phyloP scores from a whole-genome alignment of 1,140 invertebrate genomes.

The Meteorus sp. region DNA sequence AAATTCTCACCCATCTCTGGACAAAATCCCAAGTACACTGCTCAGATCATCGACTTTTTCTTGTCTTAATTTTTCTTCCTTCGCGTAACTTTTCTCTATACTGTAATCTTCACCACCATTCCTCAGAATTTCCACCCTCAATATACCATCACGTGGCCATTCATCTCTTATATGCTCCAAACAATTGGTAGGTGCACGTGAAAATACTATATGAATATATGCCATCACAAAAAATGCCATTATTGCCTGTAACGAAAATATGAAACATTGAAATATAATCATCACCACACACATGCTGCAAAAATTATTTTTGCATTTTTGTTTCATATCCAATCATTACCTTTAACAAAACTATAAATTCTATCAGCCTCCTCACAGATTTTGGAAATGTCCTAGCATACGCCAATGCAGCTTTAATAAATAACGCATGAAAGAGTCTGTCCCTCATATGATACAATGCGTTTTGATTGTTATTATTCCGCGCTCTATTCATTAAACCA shows the following conservation, averaged over 20 bases:
- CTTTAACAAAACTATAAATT: constrained; percentile 89
- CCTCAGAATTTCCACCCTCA: constrained; percentile 90
- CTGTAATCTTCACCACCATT: constrained; percentile 72
- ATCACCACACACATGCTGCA: too few species aligned
- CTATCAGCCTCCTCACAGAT: constrained; percentile 82
- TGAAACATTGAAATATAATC: too few species aligned
- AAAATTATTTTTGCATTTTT: constrained; percentile 6
- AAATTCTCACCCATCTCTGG: constrained; percentile 68
- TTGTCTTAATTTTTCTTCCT: constrained; percentile 72
- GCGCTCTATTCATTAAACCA: constrained; percentile 40
- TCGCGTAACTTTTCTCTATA: constrained; percentile 80
- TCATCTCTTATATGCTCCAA: constrained; percentile 84
- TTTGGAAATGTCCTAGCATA: constrained; percentile 89
- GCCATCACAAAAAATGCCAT: constrained; percentile 87
- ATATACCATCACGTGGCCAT: constrained; percentile 95
- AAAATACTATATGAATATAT: constrained; percentile 95
- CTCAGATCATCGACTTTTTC: constrained; percentile 68
- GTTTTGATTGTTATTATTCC: constrained; percentile 62
- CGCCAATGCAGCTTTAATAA: constrained; percentile 86
- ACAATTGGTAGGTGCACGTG: constrained; percentile 90
- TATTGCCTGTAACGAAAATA: constrained; percentile 69
- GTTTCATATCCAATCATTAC: constrained; percentile 50
- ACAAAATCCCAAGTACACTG: constrained; percentile 67
- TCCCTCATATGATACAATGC: constrained; percentile 85
- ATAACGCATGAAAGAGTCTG: constrained; percentile 92